These are phyloP conservation scores for Catalaphyllia jardinei DNA, from an alignment of 64 coral and sea anemone genomes.

Conservation along the genomic window DNA sequence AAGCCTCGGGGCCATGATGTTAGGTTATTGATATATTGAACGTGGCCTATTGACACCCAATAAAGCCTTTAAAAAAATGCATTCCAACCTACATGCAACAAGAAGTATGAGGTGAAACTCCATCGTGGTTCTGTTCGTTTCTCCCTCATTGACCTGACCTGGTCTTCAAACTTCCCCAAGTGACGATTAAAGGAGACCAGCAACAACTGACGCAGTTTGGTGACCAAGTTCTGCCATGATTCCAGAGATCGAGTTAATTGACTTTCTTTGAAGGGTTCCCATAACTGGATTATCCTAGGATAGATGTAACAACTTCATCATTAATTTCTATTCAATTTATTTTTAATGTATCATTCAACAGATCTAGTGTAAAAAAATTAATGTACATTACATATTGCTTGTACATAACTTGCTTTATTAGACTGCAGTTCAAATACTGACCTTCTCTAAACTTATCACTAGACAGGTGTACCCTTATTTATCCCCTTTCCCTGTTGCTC, in stretches of 20 bases:
- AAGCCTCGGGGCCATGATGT: no score
- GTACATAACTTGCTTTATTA: no score
- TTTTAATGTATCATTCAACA: no score
- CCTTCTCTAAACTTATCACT: no score
- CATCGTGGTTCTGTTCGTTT: constrained; percentile 75
- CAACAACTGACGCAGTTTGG: constrained; percentile 78
- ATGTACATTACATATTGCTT: no score
- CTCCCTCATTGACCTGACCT: constrained; percentile 82
- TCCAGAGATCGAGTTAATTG: constrained; percentile 71
- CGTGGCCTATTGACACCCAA: no score
- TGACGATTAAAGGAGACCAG: constrained; percentile 90
- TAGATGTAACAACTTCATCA: background rate
- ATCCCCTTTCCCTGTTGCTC: background rate
- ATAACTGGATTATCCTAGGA: constrained; percentile 46
- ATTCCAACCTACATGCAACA: constrained; percentile 79
- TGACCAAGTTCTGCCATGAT: constrained; percentile 87
- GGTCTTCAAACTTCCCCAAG: constrained; percentile 96
- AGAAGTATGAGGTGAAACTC: constrained; percentile 96
- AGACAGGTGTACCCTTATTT: no score
- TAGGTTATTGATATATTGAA: no score
- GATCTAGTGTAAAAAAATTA: no score
- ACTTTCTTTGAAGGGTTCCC: constrained; percentile 76
- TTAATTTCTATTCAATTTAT: no score
- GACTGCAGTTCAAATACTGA: no score
- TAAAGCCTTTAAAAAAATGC: no score